Evolutionary conservation across 2,888 invertebrate genomes (phyloP).

Genomic region (Drosophila gaucha): DNA sequence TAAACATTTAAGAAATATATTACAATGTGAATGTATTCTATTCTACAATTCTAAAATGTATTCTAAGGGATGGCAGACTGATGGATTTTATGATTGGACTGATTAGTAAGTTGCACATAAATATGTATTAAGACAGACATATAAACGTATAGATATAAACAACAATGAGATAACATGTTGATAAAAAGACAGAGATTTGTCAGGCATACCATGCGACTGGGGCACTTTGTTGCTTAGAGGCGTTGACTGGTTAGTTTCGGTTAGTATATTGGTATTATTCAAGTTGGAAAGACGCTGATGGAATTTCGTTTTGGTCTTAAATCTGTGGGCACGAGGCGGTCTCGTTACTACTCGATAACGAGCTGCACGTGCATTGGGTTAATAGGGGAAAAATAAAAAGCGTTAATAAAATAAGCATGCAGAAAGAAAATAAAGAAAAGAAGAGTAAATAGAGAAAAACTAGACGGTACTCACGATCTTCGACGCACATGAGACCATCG

Average conservation of each 20-base stretch:
- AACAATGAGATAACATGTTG: not conserved
- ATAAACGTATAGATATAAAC: not conserved
- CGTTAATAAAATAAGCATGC: conserved; percentile 32
- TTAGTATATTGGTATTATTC: conserved; percentile 9
- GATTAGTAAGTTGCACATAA: not conserved
- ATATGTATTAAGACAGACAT: not conserved
- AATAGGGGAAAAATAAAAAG: conserved; percentile 16
- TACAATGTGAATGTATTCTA: too few relatives aligned
- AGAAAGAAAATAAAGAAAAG: not conserved
- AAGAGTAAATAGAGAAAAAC: accelerated
- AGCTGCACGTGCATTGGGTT: conserved; percentile 38
- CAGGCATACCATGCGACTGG: conserved; percentile 40
- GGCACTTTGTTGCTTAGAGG: conserved; percentile 12
- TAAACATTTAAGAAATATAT: too few relatives aligned
- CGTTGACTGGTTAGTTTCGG: conserved; percentile 14
- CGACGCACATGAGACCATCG: conserved; percentile 94
- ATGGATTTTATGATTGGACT: not conserved
- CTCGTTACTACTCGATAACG: conserved; percentile 25
- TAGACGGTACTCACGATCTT: conserved; percentile 90
- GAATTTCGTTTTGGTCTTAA: conserved; percentile 33
- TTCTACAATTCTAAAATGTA: too few relatives aligned
- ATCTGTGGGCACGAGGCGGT: conserved; percentile 37
- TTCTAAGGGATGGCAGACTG: too few relatives aligned
- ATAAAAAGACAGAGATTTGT: not conserved
- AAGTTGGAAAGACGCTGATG: conserved; percentile 14